Evolutionary conservation across 2,113 vertebrate species (phyloP).

Genomic region (Pseudopodoces humilis): DNA sequence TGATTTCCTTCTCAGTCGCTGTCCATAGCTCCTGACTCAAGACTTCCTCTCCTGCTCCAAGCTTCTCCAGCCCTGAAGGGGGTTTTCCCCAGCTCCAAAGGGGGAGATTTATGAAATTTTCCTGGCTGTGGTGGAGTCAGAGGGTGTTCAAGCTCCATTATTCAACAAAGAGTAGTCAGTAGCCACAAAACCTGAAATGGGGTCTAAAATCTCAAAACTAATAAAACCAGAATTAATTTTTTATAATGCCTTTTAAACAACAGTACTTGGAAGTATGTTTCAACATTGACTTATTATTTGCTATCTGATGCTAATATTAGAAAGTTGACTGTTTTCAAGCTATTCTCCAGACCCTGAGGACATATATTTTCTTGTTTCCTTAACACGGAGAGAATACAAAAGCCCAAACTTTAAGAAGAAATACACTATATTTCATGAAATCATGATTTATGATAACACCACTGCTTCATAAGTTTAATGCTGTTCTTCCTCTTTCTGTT

Average conservation of each 20-base stretch:
- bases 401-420: background rate
- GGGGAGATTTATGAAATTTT: fast-evolving
- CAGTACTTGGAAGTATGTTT: background rate
- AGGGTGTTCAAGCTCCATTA: background rate
- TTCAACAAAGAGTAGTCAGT: background rate
- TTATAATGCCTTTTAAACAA: background rate
- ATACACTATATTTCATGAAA: background rate
- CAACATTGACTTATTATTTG: background rate
- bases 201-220: background rate
- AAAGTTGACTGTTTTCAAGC: background rate
- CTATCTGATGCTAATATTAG: background rate
- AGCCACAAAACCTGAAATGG: background rate
- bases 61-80: background rate
- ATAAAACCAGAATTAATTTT: background rate
- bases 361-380: background rate
- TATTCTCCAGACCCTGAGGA: background rate
- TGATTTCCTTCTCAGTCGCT: fast-evolving
- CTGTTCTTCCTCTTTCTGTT: background rate
- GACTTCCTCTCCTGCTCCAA: background rate
- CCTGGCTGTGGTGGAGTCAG: background rate
- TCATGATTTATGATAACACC: background rate
- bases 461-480: background rate
- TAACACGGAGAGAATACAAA: background rate
- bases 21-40: background rate
- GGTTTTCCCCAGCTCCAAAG: background rate